Evolutionary conservation across 1,140 invertebrate species (phyloP), one percentile per base, ranked within the genome.

Genomic region (Anastrepha obliqua): DNA sequence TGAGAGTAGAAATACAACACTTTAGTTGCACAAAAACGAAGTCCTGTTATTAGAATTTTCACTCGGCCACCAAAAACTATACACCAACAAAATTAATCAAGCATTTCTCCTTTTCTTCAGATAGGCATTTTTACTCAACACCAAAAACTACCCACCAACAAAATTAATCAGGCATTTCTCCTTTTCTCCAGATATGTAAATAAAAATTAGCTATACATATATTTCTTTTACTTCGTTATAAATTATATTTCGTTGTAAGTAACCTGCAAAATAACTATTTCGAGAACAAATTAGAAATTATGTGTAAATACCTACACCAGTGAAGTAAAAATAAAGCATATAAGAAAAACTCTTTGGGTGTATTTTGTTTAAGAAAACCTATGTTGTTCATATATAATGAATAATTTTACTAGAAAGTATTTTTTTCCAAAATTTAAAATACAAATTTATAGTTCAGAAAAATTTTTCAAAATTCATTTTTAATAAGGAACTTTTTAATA

Each of bases 231-330:
- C 29, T 29, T 29, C 29, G 0, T n/a, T 74, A 44, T 74, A 74
- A 47, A 70, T 17, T 81, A 3, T 58, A 81, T 81, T 81, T 81
- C 74, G 51, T 81, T 81, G 74, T 55, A 81, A 51, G 47, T 81
- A 29, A 81, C 7, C 74, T 81, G 8, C 20, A 81, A 81, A 58
- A 81, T 81, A 47, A 20, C 15, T 67, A 29, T 29, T 29, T 29
- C 29, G 29, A 29, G 29, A 29, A 1, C 29, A 11, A 11, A 6
- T 55, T 55, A 55, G 51, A 17, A 62, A 13, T 17, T 62, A 15
- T n/a, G 6, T 8, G 44, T 81, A 55, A 67, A n/a, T 13, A 6
- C 74, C 74, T 3, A 55, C 47, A 81, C 74, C 74, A 81, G 5
- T 55, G 15, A 81, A 29, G 17, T 74, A n/a, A 4, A 47, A 29